Percentiles rank a stretch among this genome's conserved stretches.
phyloP scores from a whole-genome alignment of 1,140 invertebrate species.

The Magallana angulata region DNA sequence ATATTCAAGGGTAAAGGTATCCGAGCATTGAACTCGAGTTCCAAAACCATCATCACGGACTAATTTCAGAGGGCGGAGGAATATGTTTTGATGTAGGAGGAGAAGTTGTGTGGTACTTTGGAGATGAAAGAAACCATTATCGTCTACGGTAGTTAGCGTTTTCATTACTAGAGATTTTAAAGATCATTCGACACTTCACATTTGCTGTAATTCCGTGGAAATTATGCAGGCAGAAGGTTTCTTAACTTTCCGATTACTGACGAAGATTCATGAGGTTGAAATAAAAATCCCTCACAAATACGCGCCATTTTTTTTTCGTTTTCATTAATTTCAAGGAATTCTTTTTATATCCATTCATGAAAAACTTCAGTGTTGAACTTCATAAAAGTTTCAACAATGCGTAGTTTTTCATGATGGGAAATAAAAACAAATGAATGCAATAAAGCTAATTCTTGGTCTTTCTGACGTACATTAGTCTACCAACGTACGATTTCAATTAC shows the following conservation, averaged over 20 bases:
- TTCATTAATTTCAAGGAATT: neutral
- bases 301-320: too few relatives aligned
- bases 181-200: slow-evolving; percentile 11
- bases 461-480: slow-evolving; percentile 20
- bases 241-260: neutral
- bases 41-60: neutral
- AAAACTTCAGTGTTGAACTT: neutral
- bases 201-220: neutral
- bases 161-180: neutral
- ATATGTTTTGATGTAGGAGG: slow-evolving; percentile 18
- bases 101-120: neutral
- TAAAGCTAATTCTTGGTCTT: slow-evolving; percentile 38
- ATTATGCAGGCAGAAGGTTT: neutral
- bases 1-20: too few relatives aligned
- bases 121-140: slow-evolving; percentile 18
- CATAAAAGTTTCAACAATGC: slow-evolving; percentile 2
- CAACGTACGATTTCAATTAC: slow-evolving; percentile 18
- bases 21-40: too few relatives aligned
- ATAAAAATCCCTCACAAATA: too few relatives aligned
- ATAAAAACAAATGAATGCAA: neutral
- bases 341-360: neutral
- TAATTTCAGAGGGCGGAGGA: neutral
- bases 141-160: neutral
- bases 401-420: neutral
- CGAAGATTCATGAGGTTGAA: too few relatives aligned